Evolutionary conservation across 1,140 invertebrate genomes (phyloP).

Genomic region (Zophobas morio): DNA sequence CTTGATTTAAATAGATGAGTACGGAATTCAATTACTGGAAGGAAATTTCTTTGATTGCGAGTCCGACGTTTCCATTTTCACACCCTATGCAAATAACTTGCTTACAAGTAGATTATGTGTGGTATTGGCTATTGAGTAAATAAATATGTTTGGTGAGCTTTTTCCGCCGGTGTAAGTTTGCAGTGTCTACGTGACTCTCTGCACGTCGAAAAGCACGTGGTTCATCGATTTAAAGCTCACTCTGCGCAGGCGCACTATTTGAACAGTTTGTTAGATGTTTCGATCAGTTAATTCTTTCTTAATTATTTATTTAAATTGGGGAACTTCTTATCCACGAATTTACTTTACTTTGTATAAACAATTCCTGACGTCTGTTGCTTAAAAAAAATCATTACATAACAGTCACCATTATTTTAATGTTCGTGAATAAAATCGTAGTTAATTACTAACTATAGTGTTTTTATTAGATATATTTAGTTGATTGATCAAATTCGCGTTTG

Average conservation of each 20-base stretch:
- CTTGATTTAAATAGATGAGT: not conserved
- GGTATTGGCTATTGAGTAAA: not conserved
- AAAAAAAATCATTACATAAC: no score
- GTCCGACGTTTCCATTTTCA: no score
- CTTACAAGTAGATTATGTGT: no score
- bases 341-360: no score
- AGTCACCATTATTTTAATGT: no score
- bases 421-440: no score
- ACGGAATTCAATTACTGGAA: not conserved
- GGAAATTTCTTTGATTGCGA: not conserved
- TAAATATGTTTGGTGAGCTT: constrained; percentile 34
- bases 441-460: no score
- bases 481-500: no score
- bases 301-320: not conserved
- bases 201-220: constrained; percentile 56
- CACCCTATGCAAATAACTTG: no score
- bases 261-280: not conserved
- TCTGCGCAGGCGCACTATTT: constrained; percentile 33
- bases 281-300: no score
- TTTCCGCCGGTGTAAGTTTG: constrained; percentile 4
- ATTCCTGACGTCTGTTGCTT: no score
- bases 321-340: not conserved
- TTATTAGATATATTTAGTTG: no score
- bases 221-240: constrained; percentile 51
- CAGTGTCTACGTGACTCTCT: constrained; percentile 54